Percentiles rank a stretch among this genome's conserved stretches.
These are phyloP conservation scores for Tolmerus cingulatus DNA, from an alignment of 2,888 invertebrate genomes.

Conservation along the genomic window DNA sequence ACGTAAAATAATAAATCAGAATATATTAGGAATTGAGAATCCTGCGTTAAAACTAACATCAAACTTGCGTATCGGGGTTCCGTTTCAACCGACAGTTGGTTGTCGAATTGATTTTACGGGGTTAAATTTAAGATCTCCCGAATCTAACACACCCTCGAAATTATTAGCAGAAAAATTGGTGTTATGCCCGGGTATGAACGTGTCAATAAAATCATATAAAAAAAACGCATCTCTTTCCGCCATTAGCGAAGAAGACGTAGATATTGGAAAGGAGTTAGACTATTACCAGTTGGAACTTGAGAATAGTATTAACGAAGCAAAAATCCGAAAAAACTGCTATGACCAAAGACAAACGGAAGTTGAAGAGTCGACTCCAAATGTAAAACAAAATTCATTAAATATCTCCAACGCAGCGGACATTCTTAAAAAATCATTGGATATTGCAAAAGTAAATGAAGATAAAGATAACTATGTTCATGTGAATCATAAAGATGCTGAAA, in stretches of 20 bases:
- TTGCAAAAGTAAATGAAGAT: neutral
- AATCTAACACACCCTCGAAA: conserved; percentile 55
- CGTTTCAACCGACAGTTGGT: conserved; percentile 60
- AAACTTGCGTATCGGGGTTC: conserved; percentile 57
- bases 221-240: conserved; percentile 54
- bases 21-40: conserved; percentile 52
- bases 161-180: conserved; percentile 60
- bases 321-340: conserved; percentile 54
- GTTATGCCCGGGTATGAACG: conserved; percentile 55
- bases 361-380: neutral
- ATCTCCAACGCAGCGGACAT: neutral
- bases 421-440: too few relatives aligned
- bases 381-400: neutral
- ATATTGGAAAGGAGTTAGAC: conserved; percentile 62
- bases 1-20: conserved; percentile 44
- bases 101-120: conserved; percentile 59
- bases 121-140: conserved; percentile 53
- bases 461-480: neutral
- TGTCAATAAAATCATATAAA: conserved; percentile 15
- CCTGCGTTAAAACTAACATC: conserved; percentile 52
- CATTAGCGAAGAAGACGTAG: conserved; percentile 60
- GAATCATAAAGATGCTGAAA: neutral
- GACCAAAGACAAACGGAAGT: conserved; percentile 7
- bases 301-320: conserved; percentile 63
- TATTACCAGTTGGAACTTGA: conserved; percentile 62